Evolutionary conservation across 2,888 invertebrate species (phyloP).

Genomic region (Terebella lapidaria): DNA sequence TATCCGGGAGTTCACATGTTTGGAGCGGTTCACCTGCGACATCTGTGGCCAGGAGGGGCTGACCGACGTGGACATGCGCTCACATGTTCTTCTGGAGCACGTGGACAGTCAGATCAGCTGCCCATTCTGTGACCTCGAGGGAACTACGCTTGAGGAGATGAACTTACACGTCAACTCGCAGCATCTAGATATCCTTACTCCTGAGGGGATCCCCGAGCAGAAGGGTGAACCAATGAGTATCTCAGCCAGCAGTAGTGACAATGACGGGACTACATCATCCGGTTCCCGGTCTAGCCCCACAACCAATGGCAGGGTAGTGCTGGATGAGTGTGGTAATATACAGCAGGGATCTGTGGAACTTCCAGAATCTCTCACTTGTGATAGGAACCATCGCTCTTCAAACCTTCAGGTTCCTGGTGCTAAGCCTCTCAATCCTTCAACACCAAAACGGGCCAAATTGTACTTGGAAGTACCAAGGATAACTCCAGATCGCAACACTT

Average conservation of each 20-base stretch:
- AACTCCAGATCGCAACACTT: neutral
- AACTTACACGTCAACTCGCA: conserved; percentile 75
- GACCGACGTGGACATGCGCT: conserved; percentile 61
- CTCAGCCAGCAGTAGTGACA: neutral
- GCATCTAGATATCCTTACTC: conserved; percentile 63
- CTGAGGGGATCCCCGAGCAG: neutral
- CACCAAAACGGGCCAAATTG: neutral
- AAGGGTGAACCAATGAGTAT: neutral
- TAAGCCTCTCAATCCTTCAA: neutral
- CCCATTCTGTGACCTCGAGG: conserved; percentile 76
- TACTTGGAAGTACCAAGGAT: conserved; percentile 1
- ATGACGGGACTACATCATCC: neutral
- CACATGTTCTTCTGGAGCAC: conserved; percentile 73
- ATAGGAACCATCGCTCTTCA: neutral
- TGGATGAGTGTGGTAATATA: neutral
- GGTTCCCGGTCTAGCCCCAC: neutral
- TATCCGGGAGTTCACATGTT: neutral
- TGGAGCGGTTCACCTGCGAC: conserved; percentile 60
- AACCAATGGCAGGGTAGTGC: neutral
- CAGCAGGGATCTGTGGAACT: neutral
- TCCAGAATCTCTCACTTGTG: neutral
- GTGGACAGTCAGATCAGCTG: conserved; percentile 74
- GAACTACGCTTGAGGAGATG: conserved; percentile 70
- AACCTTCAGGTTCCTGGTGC: neutral
- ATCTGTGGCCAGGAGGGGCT: conserved; percentile 80